Conservation (phyloP, 2,113 vertebrate genomes). For the Ardeotis arabs region DNA sequence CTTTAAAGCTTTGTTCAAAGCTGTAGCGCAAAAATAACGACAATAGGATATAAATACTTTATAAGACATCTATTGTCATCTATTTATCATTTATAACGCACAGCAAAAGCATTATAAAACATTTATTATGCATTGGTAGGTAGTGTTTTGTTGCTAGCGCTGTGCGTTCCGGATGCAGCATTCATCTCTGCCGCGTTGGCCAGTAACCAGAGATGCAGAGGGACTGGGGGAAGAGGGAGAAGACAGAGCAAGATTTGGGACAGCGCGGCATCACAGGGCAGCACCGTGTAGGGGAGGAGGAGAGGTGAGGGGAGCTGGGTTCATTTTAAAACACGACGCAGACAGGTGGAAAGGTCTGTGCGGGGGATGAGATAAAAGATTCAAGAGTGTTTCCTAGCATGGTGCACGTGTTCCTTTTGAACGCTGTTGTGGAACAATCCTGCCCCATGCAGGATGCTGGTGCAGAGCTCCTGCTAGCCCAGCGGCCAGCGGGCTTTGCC, state of each 20-base stretch:
- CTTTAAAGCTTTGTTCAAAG: constrained; percentile 7
- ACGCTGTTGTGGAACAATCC: fast-evolving
- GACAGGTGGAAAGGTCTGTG: background rate
- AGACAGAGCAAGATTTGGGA: fast-evolving
- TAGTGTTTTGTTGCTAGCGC: background rate
- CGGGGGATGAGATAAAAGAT: background rate
- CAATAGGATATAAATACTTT: constrained; percentile 39
- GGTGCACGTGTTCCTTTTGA: fast-evolving
- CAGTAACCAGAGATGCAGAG: background rate
- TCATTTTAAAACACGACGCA: fast-evolving
- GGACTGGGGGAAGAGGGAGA: no score
- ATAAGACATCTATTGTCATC: constrained; percentile 35
- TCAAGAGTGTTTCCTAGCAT: background rate
- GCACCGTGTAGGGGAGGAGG: fast-evolving
- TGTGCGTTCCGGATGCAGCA: background rate
- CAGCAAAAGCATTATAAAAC: constrained; percentile 48
- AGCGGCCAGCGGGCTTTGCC: background rate
- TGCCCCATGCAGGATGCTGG: fast-evolving
- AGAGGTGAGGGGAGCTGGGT: fast-evolving
- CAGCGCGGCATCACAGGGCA: fast-evolving
- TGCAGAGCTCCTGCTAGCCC: fast-evolving
- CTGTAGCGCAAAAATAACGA: background rate
- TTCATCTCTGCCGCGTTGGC: background rate
- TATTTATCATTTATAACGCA: constrained; percentile 49
- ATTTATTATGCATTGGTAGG: constrained; percentile 41